Evolutionary conservation across 2,113 vertebrate species (phyloP), one percentile per base, ranked within the genome.

Genomic region (Gnathonemus longibarbis): DNA sequence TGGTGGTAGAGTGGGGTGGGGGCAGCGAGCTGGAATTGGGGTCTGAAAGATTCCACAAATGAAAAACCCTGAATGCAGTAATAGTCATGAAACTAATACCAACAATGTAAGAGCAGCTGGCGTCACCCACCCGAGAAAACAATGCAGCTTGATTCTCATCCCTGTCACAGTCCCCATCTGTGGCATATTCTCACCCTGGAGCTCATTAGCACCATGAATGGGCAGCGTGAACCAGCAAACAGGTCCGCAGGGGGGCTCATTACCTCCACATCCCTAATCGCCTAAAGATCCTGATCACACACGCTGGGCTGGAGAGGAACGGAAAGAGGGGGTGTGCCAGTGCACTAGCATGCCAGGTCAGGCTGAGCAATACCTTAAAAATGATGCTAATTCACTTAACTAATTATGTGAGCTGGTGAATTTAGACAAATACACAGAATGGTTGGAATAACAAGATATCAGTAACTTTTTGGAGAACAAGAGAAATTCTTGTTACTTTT

Each of bases 141-240:
- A 92, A 92, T 91, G 89, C 62, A 74, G 62, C 90, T 90, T 58
- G 35, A n/a, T 62, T 90, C 58, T 52, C 56, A 85, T 84, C 56
- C 53, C 53, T 53, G 85, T 21, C 49, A 24, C n/a, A 7, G n/a
- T n/a, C 49, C 85, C 85, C 85, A 27, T 35, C 42, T 91, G 49
- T 15, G 87, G 92, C 42, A 92, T 89, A 91, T 91, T 90, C 87
- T 84, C 84, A 90, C 89, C 56, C 13, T 50, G 19, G 86, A 83
- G 84, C 89, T 94, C 91, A 94, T 95, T 94, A 92, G 92, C 92
- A 53, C 56, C 84, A 62, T 91, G 77, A 90, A 83, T 92, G 91
- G 89, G 90, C 90, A 31, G 77, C 62, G 50, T 52, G 89, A 89
- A 58, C 92, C 62, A 83, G 87, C 91, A 90, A 89, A 90, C 70